Conservation (phyloP, 2,888 invertebrate genomes). For the Drosophila paucipuncta region DNA sequence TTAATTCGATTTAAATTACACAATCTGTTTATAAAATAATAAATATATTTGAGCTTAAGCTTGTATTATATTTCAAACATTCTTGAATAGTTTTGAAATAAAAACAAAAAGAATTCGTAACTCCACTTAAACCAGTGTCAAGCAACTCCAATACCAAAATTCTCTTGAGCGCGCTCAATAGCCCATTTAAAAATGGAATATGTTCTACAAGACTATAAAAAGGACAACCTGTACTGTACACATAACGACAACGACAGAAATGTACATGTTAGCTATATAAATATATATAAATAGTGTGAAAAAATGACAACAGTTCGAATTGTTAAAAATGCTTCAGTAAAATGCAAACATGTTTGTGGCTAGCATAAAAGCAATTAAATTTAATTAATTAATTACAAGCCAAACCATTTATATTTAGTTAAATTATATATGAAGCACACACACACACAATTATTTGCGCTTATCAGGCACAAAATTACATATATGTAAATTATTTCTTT, state of each 20-base stretch:
- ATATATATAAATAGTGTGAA: conserved; percentile 22
- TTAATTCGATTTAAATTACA: not conserved
- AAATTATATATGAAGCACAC: conserved; percentile 5
- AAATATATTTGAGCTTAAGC: not conserved
- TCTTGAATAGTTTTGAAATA: not conserved
- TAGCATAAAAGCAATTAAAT: conserved; percentile 40
- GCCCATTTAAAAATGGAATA: conserved; percentile 5
- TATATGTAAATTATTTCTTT: not conserved
- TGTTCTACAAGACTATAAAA: conserved; percentile 13
- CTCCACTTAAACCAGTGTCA: conserved; percentile 33
- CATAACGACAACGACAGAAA: conserved; percentile 31
- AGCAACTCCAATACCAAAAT: conserved; percentile 5
- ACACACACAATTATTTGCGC: conserved; percentile 17
- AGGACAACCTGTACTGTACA: conserved; percentile 23
- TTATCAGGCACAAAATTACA: conserved; percentile 34
- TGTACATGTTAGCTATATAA: conserved; percentile 52
- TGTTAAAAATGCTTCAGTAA: conserved; percentile 51
- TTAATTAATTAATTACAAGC: conserved; percentile 51
- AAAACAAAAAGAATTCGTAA: not conserved
- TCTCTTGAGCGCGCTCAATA: not conserved
- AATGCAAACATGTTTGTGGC: conserved; percentile 63
- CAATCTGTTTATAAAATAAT: conserved; percentile 4
- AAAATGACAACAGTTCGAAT: conserved; percentile 12
- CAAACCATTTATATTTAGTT: conserved; percentile 35
- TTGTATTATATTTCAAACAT: not conserved